Conservation (phyloP, 1,140 invertebrate genomes). For the Neoseiulus cucumeris region DNA sequence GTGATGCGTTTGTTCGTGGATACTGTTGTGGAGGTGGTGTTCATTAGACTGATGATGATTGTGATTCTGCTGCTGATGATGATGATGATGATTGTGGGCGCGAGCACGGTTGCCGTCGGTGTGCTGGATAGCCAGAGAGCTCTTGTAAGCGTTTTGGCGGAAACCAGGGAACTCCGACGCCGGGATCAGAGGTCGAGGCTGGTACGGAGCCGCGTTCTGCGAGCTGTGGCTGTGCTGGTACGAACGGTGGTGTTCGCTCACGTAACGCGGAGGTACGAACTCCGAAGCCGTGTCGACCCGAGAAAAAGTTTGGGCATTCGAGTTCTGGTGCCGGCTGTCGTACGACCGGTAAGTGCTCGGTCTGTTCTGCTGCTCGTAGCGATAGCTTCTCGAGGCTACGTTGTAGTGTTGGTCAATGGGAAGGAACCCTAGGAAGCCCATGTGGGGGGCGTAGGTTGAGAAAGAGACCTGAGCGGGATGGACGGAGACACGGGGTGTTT, state of each 20-base stretch:
- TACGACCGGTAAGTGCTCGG: neutral
- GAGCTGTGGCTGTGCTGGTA: neutral
- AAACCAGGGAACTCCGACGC: constrained; percentile 1
- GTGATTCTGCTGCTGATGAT: too few relatives aligned
- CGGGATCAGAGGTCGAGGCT: neutral
- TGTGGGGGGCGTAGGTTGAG: neutral
- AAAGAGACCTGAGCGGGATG: neutral
- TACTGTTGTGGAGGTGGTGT: neutral
- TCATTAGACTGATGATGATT: neutral
- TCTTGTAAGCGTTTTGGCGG: neutral
- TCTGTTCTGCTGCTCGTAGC: neutral
- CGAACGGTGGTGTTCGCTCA: neutral
- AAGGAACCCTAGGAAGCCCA: constrained; percentile 1
- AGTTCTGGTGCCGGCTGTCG: neutral
- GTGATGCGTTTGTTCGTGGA: neutral
- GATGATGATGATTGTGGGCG: neutral
- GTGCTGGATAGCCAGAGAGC: neutral
- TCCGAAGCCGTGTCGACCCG: neutral
- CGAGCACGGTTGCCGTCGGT: neutral
- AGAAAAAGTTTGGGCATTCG: neutral
- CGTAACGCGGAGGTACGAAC: neutral
- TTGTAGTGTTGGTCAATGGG: neutral
- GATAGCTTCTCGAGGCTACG: neutral
- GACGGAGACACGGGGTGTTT: neutral
- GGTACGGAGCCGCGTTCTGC: neutral